Base-by-base conservation (phyloP, 2,888 invertebrate genomes). In the Drosophila paracracens region DNA sequence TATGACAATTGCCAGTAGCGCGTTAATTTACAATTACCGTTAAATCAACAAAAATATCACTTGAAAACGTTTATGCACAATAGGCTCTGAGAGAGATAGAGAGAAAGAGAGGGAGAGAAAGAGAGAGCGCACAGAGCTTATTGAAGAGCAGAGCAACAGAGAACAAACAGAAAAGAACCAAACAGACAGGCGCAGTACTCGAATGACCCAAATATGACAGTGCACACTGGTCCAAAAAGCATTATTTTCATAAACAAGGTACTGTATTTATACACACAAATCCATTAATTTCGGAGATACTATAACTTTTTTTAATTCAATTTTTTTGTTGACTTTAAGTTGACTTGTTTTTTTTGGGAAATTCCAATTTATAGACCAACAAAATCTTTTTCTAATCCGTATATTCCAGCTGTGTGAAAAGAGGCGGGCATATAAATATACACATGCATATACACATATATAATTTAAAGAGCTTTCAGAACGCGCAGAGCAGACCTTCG, bases 101-200 rank as follows among this genome's bases (percentile, higher is more conserved):
- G 33, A 33, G 33, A 46, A 62, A 31, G 58, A 62, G 27, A 46
- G 65, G 43, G 46, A 31, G 31, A 43, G 36, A 36, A 25, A 40
- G 27, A 73, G 35, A 53, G 65, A 52, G 56, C 59, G 64, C 52
- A 68, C 83, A 74, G 69, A 81, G 48, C 67, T 70, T 27, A 33
- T 43, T 46, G 35, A 64, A 80, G 58, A 59, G 64, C 62, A 69
- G 48, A 60, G 78, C 76, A 76, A 81, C 81, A 81, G 77, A 81
- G 64, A 78, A 66, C 71, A 67, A 64, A 81, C 72, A 61, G 68
- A 76, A 79, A 66, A 77, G 58, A 73, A 73, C 35, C 60, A 69
- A 72, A 81, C 79, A 79, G 79, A 81, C 79, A 79, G 79, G 79
- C 79, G 79, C 79, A 79, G 66, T 79, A 81, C 66, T 73, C 54